These are phyloP conservation scores for Clepsis dumicolana DNA, from an alignment of 2,888 invertebrate genomes.

Conservation along the genomic window DNA sequence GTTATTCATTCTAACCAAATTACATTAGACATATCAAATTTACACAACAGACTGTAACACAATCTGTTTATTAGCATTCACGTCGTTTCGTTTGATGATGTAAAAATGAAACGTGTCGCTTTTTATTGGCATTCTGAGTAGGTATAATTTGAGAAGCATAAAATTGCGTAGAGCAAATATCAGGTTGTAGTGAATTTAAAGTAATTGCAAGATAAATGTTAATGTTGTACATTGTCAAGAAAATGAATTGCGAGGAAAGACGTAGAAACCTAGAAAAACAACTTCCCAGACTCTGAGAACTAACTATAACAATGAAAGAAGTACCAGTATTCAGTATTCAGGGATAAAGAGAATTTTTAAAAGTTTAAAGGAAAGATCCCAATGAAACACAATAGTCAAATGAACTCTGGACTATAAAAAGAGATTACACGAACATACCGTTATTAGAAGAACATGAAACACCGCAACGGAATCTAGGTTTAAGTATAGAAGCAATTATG, in stretches of 20 bases:
- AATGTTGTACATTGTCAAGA: too few species aligned
- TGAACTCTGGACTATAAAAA: background rate
- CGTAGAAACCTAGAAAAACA: background rate
- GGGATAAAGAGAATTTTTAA: background rate
- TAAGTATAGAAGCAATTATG: constrained; percentile 45
- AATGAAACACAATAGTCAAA: background rate
- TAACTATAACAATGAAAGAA: background rate
- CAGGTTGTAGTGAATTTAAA: background rate
- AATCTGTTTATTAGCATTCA: constrained; percentile 32
- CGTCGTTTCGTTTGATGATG: constrained; percentile 17
- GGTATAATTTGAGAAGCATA: constrained; percentile 6
- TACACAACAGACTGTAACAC: constrained; percentile 20
- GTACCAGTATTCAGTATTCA: too few species aligned
- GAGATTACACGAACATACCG: background rate
- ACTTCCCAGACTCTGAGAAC: background rate
- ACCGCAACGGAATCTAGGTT: constrained; percentile 50
- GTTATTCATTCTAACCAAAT: constrained; percentile 15
- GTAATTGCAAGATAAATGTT: background rate
- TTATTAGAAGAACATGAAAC: constrained; percentile 5
- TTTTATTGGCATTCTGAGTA: constrained; percentile 5
- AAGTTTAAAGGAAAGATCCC: background rate
- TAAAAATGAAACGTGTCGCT: constrained; percentile 7
- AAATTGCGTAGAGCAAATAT: background rate
- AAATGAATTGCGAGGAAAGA: background rate
- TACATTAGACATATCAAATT: constrained; percentile 19